phyloP scores from a whole-genome alignment of 2,113 vertebrate genomes.

The Charina bottae region DNA sequence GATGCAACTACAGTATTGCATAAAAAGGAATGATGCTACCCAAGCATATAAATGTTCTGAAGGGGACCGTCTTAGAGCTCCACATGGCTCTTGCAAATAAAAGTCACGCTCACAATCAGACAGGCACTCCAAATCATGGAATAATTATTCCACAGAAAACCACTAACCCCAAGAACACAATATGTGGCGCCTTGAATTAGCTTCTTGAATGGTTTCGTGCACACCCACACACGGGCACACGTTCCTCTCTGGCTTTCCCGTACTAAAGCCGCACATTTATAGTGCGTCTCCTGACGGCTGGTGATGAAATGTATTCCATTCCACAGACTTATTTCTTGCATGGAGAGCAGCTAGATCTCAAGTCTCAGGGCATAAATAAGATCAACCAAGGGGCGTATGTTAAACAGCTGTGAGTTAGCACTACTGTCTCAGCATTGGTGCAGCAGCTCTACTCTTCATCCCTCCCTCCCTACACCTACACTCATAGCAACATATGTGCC shows the following conservation, averaged over 20 bases:
- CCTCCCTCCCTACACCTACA: slow-evolving; percentile 38
- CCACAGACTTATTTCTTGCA: slow-evolving; percentile 50
- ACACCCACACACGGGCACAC: neutral
- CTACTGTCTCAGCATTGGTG: slow-evolving; percentile 48
- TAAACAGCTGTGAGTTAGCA: slow-evolving; percentile 59
- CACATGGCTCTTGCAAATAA: slow-evolving; percentile 55
- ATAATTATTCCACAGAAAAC: slow-evolving; percentile 56
- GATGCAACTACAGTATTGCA: slow-evolving; percentile 11
- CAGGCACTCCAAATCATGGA: slow-evolving; percentile 59
- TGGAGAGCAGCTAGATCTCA: slow-evolving; percentile 51
- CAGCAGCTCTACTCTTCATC: slow-evolving; percentile 48
- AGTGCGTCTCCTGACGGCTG: slow-evolving; percentile 34
- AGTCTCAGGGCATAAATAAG: slow-evolving; percentile 57
- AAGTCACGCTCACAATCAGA: slow-evolving; percentile 64
- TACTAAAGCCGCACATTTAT: neutral
- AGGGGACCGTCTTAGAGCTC: slow-evolving; percentile 65
- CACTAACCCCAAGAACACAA: slow-evolving; percentile 51
- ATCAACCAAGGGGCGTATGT: slow-evolving; percentile 68
- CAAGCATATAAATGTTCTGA: slow-evolving; percentile 51
- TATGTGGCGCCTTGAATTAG: slow-evolving; percentile 38
- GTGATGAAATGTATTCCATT: slow-evolving; percentile 37
- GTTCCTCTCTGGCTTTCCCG: slow-evolving; percentile 51
- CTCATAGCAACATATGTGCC: slow-evolving; percentile 11
- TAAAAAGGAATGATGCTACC: slow-evolving; percentile 12
- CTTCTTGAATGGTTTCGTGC: slow-evolving; percentile 37